Conservation (phyloP, 2,113 vertebrate species). For the Hippocampus barbouri region DNA sequence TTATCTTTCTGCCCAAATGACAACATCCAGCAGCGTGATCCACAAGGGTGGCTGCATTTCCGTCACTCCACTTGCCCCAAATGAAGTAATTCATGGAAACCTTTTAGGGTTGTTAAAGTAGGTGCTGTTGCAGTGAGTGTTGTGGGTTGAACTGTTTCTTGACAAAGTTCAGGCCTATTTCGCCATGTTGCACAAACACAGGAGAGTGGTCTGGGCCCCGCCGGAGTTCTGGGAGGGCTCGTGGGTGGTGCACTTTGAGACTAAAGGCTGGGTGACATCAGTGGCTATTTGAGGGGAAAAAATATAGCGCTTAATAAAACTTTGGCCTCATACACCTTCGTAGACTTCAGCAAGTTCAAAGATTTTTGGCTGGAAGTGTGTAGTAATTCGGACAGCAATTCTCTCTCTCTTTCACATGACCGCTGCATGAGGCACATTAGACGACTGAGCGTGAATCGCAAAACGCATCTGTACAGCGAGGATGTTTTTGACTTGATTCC, state of each 20-base stretch:
- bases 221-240: conserved; percentile 11
- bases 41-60: conserved; percentile 41
- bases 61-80: conserved; percentile 36
- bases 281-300: conserved; percentile 62
- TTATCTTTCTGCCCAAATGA: conserved; percentile 59
- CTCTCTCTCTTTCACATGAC: conserved; percentile 13
- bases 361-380: conserved; percentile 27
- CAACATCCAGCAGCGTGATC: conserved; percentile 36
- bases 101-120: conserved; percentile 50
- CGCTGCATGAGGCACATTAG: conserved; percentile 48
- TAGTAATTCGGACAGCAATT: conserved; percentile 29
- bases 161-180: conserved; percentile 7
- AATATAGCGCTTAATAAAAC: conserved; percentile 51
- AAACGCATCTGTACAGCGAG: conserved; percentile 3
- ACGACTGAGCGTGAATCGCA: conserved; percentile 18
- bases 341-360: conserved; percentile 47
- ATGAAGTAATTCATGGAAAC: conserved; percentile 52
- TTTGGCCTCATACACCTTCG: conserved; percentile 52
- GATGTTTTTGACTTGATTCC: conserved; percentile 8
- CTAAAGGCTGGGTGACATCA: conserved; percentile 53
- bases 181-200: not conserved
- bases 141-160: conserved; percentile 20
- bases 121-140: conserved; percentile 30
- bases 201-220: conserved; percentile 2
- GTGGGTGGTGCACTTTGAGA: conserved; percentile 25